Evolutionary conservation across 2,113 vertebrate genomes (phyloP), one percentile per base, ranked within the genome.

Genomic region (Phylloscopus whistleri): DNA sequence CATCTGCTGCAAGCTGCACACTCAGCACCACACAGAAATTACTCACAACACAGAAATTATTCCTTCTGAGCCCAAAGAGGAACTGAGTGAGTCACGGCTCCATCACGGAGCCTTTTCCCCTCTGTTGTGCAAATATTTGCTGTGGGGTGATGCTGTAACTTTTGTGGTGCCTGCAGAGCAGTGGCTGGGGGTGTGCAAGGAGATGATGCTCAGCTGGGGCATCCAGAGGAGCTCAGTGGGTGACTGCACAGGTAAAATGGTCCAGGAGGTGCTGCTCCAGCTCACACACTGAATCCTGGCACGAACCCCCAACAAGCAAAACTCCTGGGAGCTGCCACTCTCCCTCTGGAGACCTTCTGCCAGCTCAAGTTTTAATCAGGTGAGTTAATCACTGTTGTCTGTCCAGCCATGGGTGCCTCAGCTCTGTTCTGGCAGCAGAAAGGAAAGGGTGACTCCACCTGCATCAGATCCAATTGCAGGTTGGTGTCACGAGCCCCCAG

Each of bases 101-200:
- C 13, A 7, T 31, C 14, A 12, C 2, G 0, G 53, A 63, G 44
- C 4, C 4, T 23, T 0, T 24, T 84, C 70, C 69, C 9, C 78
- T 97, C 70, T 90, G 12, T 84, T 96, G 92, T 90, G 92, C 83
- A 95, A 96, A 95, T 80, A 95, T 95, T 97, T 97, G 87, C 88
- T 87, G 69, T 93, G 59, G 43, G 76, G 58, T 21, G 28, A 51
- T 31, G 10, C 79, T 3, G 1, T 79, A 16, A 52, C 58, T 93
- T 80, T 23, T 70, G 93, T 77, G 1, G 1, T 4, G 10, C 26
- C 85, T 41, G 43, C 92, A 89, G 89, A 67, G 39, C 30, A 2
- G 46, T 15, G 49, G 48, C 85, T 85, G 84, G 28, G 37, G n/a
- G 64, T 39, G 39, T 72, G 74, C 66, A 37, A 60, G 82, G 92